phyloP scores from a whole-genome alignment of 2,888 invertebrate genomes.

The Esperia sulphurella region DNA sequence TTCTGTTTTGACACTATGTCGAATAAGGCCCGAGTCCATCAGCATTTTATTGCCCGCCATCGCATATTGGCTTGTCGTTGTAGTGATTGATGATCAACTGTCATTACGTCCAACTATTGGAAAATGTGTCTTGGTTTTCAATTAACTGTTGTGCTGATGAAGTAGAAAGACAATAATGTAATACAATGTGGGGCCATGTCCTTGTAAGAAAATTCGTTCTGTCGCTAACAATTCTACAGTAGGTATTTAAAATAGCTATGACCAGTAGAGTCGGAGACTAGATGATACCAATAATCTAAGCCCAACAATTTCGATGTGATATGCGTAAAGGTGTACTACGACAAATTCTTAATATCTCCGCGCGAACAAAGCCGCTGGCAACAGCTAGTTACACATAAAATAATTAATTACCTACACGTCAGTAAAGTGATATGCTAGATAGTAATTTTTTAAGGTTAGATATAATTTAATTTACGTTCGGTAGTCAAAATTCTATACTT shows the following conservation, averaged over 20 bases:
- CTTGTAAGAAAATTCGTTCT: too few species aligned
- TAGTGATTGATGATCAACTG: slow-evolving; percentile 4
- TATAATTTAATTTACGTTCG: too few species aligned
- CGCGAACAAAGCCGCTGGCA: background rate
- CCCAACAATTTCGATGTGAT: too few species aligned
- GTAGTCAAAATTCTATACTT: too few species aligned
- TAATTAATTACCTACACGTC: background rate
- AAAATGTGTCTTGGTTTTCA: background rate
- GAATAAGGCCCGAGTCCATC: slow-evolving; percentile 1
- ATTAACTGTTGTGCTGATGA: background rate
- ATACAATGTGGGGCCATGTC: too few species aligned
- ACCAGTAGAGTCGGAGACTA: too few species aligned
- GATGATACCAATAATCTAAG: too few species aligned
- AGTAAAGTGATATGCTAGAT: too few species aligned
- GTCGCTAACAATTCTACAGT: too few species aligned
- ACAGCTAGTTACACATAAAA: background rate
- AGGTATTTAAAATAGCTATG: too few species aligned
- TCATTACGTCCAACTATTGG: background rate
- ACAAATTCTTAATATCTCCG: background rate
- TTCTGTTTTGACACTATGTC: slow-evolving; percentile 15
- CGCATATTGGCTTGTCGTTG: slow-evolving; percentile 8
- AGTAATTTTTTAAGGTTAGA: too few species aligned
- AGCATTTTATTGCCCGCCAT: slow-evolving; percentile 11
- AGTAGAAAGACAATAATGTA: too few species aligned
- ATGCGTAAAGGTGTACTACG: background rate